Base-by-base conservation (phyloP, 2,888 invertebrate species). In the Crossocerus cetratus region DNA sequence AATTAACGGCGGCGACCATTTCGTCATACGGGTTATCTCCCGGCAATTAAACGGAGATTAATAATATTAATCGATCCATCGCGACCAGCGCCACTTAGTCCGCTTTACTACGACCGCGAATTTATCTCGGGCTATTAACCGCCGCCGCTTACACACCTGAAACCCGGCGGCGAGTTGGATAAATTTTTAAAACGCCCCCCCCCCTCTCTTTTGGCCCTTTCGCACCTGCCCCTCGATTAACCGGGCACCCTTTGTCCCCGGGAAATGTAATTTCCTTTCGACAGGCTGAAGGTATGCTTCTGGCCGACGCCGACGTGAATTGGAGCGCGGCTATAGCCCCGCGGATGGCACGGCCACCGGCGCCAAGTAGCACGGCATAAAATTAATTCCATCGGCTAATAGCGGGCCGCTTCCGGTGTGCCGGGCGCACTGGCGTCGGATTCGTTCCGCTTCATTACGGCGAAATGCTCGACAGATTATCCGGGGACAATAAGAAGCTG, bases 21-120 rank as follows among this genome's bases (percentile, higher is more conserved):
- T 69, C 56, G 61, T 69, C 57, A 69, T 70, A 76, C 67, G 72
- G 53, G n/a, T n/a, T n/a, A 4, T 14, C 16, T 49, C 49, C 57
- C 53, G 63, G 53, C 49, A 57, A 76, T 78, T 69, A 68, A 66
- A 76, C 78, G 72, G 63, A 76, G 66, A 72, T 78, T 74, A 78
- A 80, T 74, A 61, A 65, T 66, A 73, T 80, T 76, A 74, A 74
- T 74, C 74, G 74, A 77, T 69, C 73, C 61, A 57, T 61, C 53
- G 65, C 42, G 62, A 56, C 8, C 32, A 32, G 32, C 32, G 32
- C 8, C 32, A 32, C 32, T 32, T 32, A 11, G 32, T 11, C 32
- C 32, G 32, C 32, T 32, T 57, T 18, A 67, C 59, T 60, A 54
- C 58, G 20, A 42, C 57, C 53, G 65, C 69, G 58, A 54, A 70